phyloP scores from a whole-genome alignment of 2,888 invertebrate species.

The Anarsia innoxiella region DNA sequence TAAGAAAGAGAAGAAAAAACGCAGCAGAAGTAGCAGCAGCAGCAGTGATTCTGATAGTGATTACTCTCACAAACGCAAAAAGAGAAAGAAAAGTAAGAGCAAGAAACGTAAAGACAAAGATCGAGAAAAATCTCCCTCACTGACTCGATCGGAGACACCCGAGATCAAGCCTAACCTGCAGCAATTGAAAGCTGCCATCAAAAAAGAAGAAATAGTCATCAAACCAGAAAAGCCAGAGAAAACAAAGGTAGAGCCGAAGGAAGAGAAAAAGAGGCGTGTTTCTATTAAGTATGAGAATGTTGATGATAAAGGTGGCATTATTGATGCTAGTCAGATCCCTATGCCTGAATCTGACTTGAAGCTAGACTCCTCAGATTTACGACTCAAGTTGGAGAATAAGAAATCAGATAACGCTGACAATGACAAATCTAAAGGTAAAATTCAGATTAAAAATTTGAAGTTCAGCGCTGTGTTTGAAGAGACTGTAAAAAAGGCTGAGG shows the following conservation, averaged over 20 bases:
- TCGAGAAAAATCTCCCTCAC: conserved; percentile 31
- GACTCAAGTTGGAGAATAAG: conserved; percentile 42
- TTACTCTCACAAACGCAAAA: conserved; percentile 72
- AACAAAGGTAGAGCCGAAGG: conserved; percentile 24
- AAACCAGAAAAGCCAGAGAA: conserved; percentile 29
- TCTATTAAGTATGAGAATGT: conserved; percentile 27
- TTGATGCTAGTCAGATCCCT: conserved; percentile 49
- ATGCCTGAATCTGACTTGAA: conserved; percentile 59
- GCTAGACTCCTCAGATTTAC: conserved; percentile 29
- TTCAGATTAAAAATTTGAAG: conserved; percentile 81
- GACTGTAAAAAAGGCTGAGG: conserved; percentile 78
- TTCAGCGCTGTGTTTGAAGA: conserved; percentile 80
- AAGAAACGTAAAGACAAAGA: conserved; percentile 44
- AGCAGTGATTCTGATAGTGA: conserved; percentile 59
- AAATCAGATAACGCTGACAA: conserved; percentile 38
- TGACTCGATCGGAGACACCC: conserved; percentile 40
- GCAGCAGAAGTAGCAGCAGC: conserved; percentile 55
- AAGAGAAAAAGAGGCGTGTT: conserved; percentile 23
- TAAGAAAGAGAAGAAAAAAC: conserved; percentile 76
- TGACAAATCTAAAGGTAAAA: conserved; percentile 72
- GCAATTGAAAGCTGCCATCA: conserved; percentile 22
- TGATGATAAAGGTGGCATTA: conserved; percentile 26
- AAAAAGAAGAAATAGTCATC: conserved; percentile 29
- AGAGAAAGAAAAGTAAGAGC: conserved; percentile 72
- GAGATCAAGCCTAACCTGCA: conserved; percentile 35